phyloP scores from a whole-genome alignment of 2,113 vertebrate genomes.

The Myrmophylax atrothorax region DNA sequence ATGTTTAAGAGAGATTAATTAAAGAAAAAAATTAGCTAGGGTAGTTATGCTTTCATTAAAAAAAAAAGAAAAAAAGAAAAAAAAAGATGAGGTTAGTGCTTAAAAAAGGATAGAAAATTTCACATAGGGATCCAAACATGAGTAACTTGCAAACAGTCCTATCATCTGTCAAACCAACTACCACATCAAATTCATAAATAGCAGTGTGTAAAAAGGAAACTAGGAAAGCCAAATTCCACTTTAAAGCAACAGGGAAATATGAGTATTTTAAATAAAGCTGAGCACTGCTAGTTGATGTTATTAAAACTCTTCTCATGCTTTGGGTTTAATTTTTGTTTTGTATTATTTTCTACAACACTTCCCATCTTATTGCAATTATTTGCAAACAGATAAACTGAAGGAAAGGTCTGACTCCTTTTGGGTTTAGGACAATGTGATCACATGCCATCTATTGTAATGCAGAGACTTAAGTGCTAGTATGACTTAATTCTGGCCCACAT shows the following conservation, averaged over 20 bases:
- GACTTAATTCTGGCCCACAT: background rate
- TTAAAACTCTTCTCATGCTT: background rate
- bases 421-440: background rate
- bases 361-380: background rate
- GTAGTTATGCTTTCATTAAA: background rate
- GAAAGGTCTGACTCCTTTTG: background rate
- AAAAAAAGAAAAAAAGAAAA: background rate
- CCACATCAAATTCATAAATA: background rate
- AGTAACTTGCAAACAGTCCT: slow-evolving; percentile 6
- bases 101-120: background rate
- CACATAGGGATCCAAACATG: background rate
- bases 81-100: background rate
- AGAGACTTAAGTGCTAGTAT: background rate
- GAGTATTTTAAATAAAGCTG: background rate
- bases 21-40: background rate
- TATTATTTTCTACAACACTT: background rate
- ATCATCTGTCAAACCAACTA: slow-evolving; percentile 19
- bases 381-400: background rate
- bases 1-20: background rate
- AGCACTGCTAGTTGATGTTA: background rate
- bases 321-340: background rate
- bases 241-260: background rate
- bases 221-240: background rate
- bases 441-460: background rate
- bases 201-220: background rate